A percentile compares a stretch with the other conserved stretches of the same genome.
Conservation (phyloP, 2,797 vertebrate species). For the Gymnodraco acuticeps region DNA sequence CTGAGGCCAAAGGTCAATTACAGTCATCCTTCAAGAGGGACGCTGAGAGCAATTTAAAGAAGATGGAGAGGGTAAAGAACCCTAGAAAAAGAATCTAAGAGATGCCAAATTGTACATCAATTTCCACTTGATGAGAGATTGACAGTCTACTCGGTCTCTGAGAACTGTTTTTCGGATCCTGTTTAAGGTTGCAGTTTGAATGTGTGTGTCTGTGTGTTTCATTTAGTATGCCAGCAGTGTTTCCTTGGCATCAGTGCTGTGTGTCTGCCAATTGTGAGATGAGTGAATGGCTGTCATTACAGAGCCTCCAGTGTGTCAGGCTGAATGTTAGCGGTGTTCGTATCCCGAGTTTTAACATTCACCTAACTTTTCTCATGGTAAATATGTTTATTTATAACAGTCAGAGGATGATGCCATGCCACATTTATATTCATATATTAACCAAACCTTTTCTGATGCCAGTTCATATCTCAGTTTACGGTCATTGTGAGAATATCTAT, state of each 20-base stretch:
- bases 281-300: slow-evolving; percentile 34
- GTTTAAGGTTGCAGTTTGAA: not conserved
- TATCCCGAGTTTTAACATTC: not conserved
- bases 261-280: slow-evolving; percentile 15
- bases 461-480: not conserved
- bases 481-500: not conserved
- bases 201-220: slow-evolving; percentile 5
- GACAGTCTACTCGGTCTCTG: not conserved
- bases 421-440: too few species aligned
- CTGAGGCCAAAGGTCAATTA: slow-evolving; percentile 16
- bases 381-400: too few species aligned
- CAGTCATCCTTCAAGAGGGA: slow-evolving; percentile 28
- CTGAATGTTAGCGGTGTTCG: slow-evolving; percentile 15
- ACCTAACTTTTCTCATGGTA: not conserved
- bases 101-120: not conserved
- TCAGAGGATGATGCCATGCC: too few species aligned
- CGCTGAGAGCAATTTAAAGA: slow-evolving; percentile 1
- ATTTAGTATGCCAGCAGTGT: slow-evolving; percentile 13
- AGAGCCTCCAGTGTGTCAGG: not conserved
- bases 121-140: slow-evolving; percentile 1
- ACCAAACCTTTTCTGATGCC: not conserved
- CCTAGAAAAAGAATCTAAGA: not conserved
- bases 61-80: slow-evolving; percentile 21
- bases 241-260: slow-evolving; percentile 14
- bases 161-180: not conserved